Percentiles rank a stretch among this genome's conserved stretches.
Conservation (phyloP, 2,797 vertebrate genomes). For the Acanthis flammea region DNA sequence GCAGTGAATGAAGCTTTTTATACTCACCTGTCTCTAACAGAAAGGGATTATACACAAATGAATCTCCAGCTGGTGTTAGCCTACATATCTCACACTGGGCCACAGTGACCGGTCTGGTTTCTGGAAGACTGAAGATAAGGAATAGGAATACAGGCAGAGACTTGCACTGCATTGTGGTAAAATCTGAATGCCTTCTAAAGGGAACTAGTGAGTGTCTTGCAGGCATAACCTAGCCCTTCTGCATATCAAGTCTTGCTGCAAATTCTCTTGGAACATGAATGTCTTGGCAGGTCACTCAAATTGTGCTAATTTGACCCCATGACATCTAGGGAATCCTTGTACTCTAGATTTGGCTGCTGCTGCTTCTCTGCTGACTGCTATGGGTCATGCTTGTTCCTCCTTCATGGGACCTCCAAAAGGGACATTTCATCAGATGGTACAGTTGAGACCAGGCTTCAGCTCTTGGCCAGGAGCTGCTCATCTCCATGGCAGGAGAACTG, state of each 20-base stretch:
- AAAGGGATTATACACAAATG: conserved; percentile 13
- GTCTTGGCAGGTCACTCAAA: background rate
- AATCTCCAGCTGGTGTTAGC: background rate
- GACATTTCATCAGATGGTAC: background rate
- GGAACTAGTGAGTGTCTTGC: background rate
- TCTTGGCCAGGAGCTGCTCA: background rate
- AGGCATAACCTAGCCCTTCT: background rate
- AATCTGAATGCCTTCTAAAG: background rate
- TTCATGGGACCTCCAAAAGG: background rate
- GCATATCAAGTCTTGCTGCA: background rate
- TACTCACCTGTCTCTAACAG: background rate
- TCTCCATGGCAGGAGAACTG: background rate
- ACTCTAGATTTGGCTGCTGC: background rate
- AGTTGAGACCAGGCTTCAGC: background rate
- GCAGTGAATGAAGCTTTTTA: conserved; percentile 1
- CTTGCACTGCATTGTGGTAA: background rate
- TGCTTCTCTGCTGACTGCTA: background rate
- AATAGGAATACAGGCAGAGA: background rate
- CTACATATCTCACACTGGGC: background rate
- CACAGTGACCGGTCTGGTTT: background rate
- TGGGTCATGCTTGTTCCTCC: background rate
- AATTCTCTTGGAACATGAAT: background rate
- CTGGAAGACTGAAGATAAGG: conserved; percentile 41
- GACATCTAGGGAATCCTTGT: background rate
- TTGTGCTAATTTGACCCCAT: background rate